Percentiles rank a stretch among this genome's conserved stretches.
phyloP scores from a whole-genome alignment of 2,888 invertebrate species.

The Hirtodrosophila alboralis region DNA sequence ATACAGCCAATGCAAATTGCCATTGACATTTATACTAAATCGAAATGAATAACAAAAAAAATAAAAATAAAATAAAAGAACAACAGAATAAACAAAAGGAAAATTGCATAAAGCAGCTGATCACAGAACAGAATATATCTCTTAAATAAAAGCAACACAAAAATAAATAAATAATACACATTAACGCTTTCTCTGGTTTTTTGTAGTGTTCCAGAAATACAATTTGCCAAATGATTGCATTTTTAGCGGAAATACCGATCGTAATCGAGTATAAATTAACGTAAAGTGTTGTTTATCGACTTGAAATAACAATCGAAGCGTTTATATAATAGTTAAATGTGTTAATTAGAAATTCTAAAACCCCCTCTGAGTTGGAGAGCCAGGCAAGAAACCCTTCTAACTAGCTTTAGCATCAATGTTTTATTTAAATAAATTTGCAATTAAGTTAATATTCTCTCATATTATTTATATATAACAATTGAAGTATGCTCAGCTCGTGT shows the following conservation, averaged over 20 bases:
- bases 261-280: constrained; percentile 7
- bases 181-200: neutral
- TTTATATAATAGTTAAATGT: constrained; percentile 3
- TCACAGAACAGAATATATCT: neutral
- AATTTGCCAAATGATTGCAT: constrained; percentile 6
- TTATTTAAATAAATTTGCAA: constrained; percentile 4
- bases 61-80: too few species aligned
- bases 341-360: too few species aligned
- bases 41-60: constrained; percentile 1
- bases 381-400: too few species aligned
- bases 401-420: too few species aligned
- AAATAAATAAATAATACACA: constrained; percentile 3
- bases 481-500: neutral
- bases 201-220: constrained; percentile 1
- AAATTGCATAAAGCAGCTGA: constrained; percentile 20
- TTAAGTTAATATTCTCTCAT: neutral
- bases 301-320: neutral
- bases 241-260: constrained; percentile 1
- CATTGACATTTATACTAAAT: constrained; percentile 23
- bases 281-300: neutral
- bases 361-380: too few species aligned
- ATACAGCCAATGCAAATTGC: constrained; percentile 5
- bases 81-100: constrained; percentile 1
- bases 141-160: neutral
- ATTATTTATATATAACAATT: neutral